Evolutionary conservation across 1,140 invertebrate genomes (phyloP), one percentile per base, ranked within the genome.

Genomic region (Drepana arcuata): DNA sequence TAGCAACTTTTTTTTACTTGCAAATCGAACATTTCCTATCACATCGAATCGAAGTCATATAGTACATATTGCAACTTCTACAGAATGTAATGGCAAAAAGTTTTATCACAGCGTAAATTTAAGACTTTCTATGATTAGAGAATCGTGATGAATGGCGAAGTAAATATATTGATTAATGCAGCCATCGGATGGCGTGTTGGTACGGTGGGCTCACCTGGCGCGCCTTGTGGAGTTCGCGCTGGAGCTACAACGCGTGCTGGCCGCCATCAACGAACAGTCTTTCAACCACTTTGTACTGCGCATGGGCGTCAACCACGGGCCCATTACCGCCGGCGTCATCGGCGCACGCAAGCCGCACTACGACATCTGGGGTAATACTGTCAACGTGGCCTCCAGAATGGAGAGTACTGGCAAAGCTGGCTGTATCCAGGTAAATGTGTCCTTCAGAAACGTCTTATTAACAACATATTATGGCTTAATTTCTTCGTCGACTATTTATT

Each of bases 361-460:
- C 71, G 96, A 97, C 63, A 97, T 98, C 64, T 97, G 95, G 93
- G 94, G 95, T 0, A 97, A 98, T 66, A 95, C 95, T 0, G 96
- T 98, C 0, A 98, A 98, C 71, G 95, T 98, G 0, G 95, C 96
- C 2, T 96, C 94, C 0, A 86, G 96, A 35, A 98, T 99, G 95
- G 96, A 98, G 69, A 96, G 94, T 65, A 98, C 96, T 1, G 96
- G 97, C 14, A 96, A 96, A 86, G 93, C 95, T 41, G 95, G 95
- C 5, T 93, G 91, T 46, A 96, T 98, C 56, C 96, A 98, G 88
- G 95, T 95, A 39, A n/a, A 2, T 16, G 12, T 16, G 1, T 16
- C n/a, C n/a, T n/a, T n/a, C n/a, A n/a, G n/a, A n/a, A n/a, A n/a
- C n/a, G n/a, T n/a, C n/a, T n/a, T n/a, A n/a, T n/a, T n/a, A n/a